These are phyloP conservation scores for Spilarctia lutea DNA, from an alignment of 2,888 invertebrate genomes.

Conservation along the genomic window DNA sequence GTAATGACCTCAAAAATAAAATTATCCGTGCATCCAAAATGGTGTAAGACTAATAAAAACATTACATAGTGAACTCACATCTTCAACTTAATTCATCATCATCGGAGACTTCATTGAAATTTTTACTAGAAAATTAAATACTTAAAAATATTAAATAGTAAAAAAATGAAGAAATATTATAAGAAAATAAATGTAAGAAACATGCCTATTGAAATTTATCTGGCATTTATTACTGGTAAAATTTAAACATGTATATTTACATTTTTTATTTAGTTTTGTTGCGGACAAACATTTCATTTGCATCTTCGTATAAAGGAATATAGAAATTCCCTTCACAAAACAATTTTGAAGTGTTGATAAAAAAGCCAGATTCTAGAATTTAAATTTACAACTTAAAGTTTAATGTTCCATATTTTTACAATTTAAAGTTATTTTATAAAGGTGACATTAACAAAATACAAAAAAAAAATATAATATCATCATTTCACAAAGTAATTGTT, in stretches of 20 bases:
- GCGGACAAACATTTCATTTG: background rate
- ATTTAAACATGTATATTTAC: too few species aligned
- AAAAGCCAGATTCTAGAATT: background rate
- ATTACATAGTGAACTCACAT: background rate
- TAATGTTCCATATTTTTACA: background rate
- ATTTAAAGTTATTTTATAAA: background rate
- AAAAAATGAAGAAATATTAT: background rate
- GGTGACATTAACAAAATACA: background rate
- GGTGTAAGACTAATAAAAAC: slow-evolving; percentile 18
- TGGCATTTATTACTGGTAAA: background rate
- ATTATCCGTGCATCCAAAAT: slow-evolving; percentile 42
- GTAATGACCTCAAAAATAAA: slow-evolving; percentile 73
- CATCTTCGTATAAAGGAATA: slow-evolving; percentile 9
- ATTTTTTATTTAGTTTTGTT: background rate
- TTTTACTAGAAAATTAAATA: background rate
- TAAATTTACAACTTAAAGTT: background rate
- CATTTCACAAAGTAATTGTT: background rate
- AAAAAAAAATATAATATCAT: background rate
- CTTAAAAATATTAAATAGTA: background rate
- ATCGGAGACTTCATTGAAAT: background rate
- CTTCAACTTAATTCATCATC: background rate
- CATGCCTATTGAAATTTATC: rapidly evolving
- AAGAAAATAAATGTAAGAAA: background rate
- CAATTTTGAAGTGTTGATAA: background rate
- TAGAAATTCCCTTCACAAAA: background rate